phyloP scores from a whole-genome alignment of 1,140 invertebrate genomes.

The Zelostemma sp. region DNA sequence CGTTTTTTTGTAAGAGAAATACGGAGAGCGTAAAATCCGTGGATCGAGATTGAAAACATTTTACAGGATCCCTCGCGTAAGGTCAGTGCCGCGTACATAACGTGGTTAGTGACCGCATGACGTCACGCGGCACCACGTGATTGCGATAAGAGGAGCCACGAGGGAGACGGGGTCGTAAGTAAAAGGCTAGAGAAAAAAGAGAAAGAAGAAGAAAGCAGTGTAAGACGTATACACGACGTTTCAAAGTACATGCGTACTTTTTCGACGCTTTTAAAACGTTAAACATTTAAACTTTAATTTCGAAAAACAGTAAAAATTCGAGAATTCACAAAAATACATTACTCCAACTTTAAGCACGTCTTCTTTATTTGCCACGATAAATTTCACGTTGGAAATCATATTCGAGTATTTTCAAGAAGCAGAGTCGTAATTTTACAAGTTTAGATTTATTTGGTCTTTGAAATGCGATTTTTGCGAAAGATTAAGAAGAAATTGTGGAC shows the following conservation, averaged over 20 bases:
- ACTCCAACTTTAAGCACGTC: no score
- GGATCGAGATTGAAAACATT: slow-evolving; percentile 45
- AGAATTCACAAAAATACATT: no score
- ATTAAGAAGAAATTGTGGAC: slow-evolving; percentile 11
- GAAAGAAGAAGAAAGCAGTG: slow-evolving; percentile 31
- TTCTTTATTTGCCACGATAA: no score
- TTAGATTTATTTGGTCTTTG: no score
- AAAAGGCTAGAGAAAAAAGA: slow-evolving; percentile 29
- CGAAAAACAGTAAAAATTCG: no score
- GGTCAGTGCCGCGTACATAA: slow-evolving; percentile 50
- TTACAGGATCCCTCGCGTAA: slow-evolving; percentile 38
- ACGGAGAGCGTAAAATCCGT: slow-evolving; percentile 30
- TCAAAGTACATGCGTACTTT: slow-evolving; percentile 12
- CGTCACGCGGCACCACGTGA: slow-evolving; percentile 46
- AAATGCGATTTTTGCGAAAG: no score
- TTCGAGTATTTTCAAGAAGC: no score
- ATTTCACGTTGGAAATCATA: no score
- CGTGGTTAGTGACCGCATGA: slow-evolving; percentile 49
- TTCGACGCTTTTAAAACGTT: no score
- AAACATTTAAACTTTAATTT: no score
- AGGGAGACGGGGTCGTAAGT: slow-evolving; percentile 39
- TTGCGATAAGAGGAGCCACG: slow-evolving; percentile 41
- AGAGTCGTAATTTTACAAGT: no score
- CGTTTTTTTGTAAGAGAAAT: slow-evolving; percentile 8
- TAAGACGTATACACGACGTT: slow-evolving; percentile 41